Conservation (phyloP, 2,888 invertebrate species). For the Caenorhabditis virilis region DNA sequence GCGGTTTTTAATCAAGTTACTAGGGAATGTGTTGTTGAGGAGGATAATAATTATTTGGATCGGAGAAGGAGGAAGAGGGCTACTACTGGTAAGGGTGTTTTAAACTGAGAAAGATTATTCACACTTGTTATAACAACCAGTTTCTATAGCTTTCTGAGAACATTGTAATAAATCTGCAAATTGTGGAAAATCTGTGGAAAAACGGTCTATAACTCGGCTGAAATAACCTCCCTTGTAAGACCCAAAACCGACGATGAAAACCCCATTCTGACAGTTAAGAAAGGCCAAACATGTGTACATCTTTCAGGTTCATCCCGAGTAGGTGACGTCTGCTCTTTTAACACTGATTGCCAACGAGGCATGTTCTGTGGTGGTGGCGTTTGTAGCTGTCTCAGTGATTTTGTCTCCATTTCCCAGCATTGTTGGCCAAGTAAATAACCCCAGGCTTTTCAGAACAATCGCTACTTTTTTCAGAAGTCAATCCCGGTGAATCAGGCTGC, state of each 20-base stretch:
- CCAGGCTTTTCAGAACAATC: background rate
- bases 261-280: too few relatives aligned
- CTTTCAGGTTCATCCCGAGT: constrained; percentile 52
- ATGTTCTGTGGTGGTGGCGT: constrained; percentile 66
- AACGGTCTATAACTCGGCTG: too few relatives aligned
- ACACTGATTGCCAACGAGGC: constrained; percentile 64
- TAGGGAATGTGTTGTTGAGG: constrained; percentile 44
- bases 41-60: constrained; percentile 6
- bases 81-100: constrained; percentile 13
- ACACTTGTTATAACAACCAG: background rate
- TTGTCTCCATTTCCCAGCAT: constrained; percentile 62
- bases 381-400: constrained; percentile 61
- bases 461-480: constrained; percentile 57
- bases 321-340: constrained; percentile 62
- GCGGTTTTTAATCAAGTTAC: constrained; percentile 50
- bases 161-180: too few relatives aligned
- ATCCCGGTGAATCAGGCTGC: constrained; percentile 65
- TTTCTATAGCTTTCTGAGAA: too few relatives aligned
- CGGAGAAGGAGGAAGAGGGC: constrained; percentile 18
- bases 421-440: constrained; percentile 61
- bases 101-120: constrained; percentile 2
- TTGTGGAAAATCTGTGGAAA: too few relatives aligned
- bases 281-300: background rate
- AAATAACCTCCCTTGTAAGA: too few relatives aligned
- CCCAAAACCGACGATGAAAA: too few relatives aligned